These are phyloP conservation scores for Heterochromis multidens DNA, from an alignment of 2,113 vertebrate species.

Conservation along the genomic window DNA sequence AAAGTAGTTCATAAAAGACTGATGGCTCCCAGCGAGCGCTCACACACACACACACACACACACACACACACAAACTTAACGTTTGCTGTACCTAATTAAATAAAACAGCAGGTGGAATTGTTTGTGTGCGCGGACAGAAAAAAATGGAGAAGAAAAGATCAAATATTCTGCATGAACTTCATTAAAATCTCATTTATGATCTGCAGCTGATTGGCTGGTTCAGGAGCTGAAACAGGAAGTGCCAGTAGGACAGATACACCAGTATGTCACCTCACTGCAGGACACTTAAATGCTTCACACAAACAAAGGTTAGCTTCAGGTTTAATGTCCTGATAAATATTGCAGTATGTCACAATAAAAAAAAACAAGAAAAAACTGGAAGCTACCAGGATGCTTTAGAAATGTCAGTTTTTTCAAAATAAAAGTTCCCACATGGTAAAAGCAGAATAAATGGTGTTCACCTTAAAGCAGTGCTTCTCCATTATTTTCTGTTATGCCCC, in stretches of 20 bases:
- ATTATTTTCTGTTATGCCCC: too few relatives aligned
- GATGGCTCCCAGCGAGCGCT: slow-evolving; percentile 53
- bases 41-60: neutral
- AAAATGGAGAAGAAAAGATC: slow-evolving; percentile 5
- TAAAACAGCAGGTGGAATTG: slow-evolving; percentile 58
- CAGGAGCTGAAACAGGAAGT: neutral
- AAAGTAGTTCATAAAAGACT: slow-evolving; percentile 71
- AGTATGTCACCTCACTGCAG: neutral
- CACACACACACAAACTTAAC: neutral
- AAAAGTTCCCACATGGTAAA: neutral
- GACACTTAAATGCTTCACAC: neutral
- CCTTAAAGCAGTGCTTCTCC: neutral
- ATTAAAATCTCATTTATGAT: neutral
- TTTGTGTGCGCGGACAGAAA: slow-evolving; percentile 20
- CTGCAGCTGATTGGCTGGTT: neutral
- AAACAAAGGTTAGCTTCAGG: neutral
- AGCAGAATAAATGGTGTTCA: neutral
- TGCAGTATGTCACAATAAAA: neutral
- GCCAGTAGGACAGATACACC: neutral
- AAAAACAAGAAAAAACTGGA: neutral
- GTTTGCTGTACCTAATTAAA: slow-evolving; percentile 59
- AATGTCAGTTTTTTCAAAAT: neutral
- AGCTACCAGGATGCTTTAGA: too few relatives aligned
- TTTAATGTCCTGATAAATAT: too few relatives aligned
- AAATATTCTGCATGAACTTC: slow-evolving; percentile 33